Evolutionary conservation across 2,797 vertebrate species (phyloP).

Genomic region (Aselliscus stoliczkanus): DNA sequence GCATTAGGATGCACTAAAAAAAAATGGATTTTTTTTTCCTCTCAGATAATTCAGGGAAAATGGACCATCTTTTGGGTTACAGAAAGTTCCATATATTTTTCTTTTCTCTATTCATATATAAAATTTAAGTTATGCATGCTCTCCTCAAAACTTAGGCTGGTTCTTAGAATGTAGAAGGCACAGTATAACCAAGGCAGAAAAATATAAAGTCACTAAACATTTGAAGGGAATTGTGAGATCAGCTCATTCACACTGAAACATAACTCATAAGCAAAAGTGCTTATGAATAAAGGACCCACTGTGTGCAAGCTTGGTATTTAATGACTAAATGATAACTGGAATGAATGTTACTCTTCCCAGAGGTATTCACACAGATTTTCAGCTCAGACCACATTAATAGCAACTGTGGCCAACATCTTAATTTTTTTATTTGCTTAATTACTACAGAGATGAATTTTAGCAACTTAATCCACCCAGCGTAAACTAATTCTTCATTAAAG

Average conservation of each 20-base stretch:
- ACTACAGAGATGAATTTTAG: constrained; percentile 64
- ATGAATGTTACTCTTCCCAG: not conserved
- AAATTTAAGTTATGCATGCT: not conserved
- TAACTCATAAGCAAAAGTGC: not conserved
- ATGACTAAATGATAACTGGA: not conserved
- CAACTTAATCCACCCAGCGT: constrained; percentile 63
- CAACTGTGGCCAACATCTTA: constrained; percentile 61
- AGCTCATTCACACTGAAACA: not conserved
- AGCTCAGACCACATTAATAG: constrained; percentile 50
- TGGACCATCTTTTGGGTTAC: not conserved
- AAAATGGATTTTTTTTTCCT: not conserved
- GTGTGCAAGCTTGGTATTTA: not conserved
- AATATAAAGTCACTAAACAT: not conserved
- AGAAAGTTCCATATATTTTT: not conserved
- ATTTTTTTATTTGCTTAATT: constrained; percentile 61
- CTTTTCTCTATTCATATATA: not conserved
- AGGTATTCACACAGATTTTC: constrained; percentile 12
- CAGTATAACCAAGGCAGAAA: not conserved
- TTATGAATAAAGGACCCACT: not conserved
- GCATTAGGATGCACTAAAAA: not conserved
- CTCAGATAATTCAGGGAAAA: not conserved
- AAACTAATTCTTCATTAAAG: constrained; percentile 75
- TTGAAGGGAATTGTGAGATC: not conserved
- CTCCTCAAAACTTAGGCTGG: not conserved
- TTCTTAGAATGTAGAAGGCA: not conserved